Conservation (phyloP, 2,797 vertebrate genomes). For the Falco berigora region DNA sequence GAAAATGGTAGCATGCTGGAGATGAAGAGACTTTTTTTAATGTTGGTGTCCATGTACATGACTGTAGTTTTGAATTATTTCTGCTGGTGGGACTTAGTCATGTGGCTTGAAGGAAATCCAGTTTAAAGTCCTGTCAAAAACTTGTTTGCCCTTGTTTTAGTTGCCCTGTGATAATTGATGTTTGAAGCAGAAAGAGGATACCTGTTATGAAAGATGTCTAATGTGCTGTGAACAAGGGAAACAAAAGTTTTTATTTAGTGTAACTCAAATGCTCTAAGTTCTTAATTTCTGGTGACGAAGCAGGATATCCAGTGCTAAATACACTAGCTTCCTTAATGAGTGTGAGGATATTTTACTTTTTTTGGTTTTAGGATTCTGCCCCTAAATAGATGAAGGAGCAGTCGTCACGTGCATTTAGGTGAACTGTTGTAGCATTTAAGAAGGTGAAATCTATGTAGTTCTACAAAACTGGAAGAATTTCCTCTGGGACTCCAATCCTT, state of each 20-base stretch:
- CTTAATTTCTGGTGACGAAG: not conserved
- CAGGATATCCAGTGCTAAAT: not conserved
- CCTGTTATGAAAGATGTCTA: not conserved
- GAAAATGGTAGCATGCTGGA: not conserved
- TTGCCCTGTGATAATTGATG: not conserved
- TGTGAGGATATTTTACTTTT: not conserved
- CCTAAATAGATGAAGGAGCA: not conserved
- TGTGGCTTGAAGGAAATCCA: not conserved
- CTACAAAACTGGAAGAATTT: not conserved
- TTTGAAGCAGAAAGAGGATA: not conserved
- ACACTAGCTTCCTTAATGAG: not conserved
- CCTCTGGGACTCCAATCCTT: conserved; percentile 19
- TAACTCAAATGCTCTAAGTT: not conserved
- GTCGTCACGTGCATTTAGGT: not conserved
- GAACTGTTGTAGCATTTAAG: not conserved
- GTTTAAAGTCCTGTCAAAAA: not conserved
- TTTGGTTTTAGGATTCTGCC: not conserved
- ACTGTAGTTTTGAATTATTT: not conserved
- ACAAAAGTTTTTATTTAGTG: not conserved
- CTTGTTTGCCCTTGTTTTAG: not conserved
- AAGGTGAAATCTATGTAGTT: not conserved
- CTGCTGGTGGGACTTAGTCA: not conserved
- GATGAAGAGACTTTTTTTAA: not conserved
- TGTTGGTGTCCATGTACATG: not conserved
- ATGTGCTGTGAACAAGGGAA: not conserved